Percentiles rank a stretch among this genome's conserved stretches.
Evolutionary conservation across 2,888 invertebrate genomes (phyloP).

Genomic region (Drosophila pseudotalamancana): DNA sequence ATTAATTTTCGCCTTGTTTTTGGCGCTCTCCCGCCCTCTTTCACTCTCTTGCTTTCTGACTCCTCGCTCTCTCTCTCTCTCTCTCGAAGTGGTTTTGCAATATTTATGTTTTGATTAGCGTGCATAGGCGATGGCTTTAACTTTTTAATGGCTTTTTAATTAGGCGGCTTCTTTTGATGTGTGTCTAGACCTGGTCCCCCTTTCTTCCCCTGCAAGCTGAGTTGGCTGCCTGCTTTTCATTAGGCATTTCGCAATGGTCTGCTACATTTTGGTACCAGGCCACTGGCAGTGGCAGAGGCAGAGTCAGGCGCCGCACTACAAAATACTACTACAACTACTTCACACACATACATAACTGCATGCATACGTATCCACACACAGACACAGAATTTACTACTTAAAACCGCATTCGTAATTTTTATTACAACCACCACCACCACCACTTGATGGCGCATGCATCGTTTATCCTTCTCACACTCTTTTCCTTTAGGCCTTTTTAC

Average conservation of each 20-base stretch:
- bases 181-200: slow-evolving; percentile 33
- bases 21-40: slow-evolving; percentile 1
- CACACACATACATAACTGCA: slow-evolving; percentile 1
- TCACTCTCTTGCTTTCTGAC: background rate
- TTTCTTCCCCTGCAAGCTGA: background rate
- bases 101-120: slow-evolving; percentile 72
- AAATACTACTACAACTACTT: slow-evolving; percentile 32
- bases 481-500: slow-evolving; percentile 59
- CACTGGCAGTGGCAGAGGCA: background rate
- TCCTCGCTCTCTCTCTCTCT: slow-evolving; percentile 1
- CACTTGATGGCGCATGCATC: slow-evolving; percentile 29
- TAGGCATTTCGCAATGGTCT: slow-evolving; percentile 48
- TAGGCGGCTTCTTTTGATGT: slow-evolving; percentile 70
- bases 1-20: slow-evolving; percentile 70
- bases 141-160: slow-evolving; percentile 76
- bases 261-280: slow-evolving; percentile 39
- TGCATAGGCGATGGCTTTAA: slow-evolving; percentile 64
- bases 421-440: slow-evolving; percentile 37
- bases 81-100: slow-evolving; percentile 26
- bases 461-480: slow-evolving; percentile 33
- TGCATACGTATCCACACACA: background rate
- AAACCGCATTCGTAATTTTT: slow-evolving; percentile 71
- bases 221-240: slow-evolving; percentile 24
- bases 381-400: slow-evolving; percentile 52
- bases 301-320: slow-evolving; percentile 30